A percentile compares a stretch with the other conserved stretches of the same genome.
phyloP scores from a whole-genome alignment of 2,797 vertebrate genomes.

The Cryptoprocta ferox region DNA sequence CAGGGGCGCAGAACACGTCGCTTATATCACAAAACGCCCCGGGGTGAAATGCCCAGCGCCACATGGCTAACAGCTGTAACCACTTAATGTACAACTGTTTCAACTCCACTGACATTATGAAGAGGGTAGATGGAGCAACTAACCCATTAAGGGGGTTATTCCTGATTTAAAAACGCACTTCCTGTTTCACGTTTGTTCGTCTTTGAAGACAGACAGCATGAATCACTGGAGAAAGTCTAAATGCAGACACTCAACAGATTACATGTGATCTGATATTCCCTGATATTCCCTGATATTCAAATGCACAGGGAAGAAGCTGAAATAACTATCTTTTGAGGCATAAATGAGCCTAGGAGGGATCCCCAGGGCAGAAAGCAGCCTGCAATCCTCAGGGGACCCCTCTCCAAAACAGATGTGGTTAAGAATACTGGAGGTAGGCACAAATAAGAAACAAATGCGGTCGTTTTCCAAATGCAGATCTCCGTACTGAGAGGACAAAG shows the following conservation, averaged over 20 bases:
- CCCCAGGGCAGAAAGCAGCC: not conserved
- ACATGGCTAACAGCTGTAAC: slow-evolving; percentile 50
- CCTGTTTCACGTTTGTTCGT: not conserved
- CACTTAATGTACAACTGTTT: slow-evolving; percentile 12
- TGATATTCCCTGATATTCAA: not conserved
- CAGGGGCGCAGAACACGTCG: not conserved
- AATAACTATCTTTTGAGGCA: not conserved
- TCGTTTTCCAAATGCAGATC: not conserved
- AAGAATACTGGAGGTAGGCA: not conserved
- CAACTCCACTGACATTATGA: not conserved
- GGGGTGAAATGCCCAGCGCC: not conserved
- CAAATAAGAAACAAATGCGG: slow-evolving; percentile 46
- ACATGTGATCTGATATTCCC: not conserved
- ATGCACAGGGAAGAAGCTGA: not conserved
- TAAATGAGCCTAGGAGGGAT: not conserved
- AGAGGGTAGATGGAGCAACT: not conserved
- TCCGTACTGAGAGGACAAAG: not conserved
- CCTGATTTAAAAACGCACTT: not conserved
- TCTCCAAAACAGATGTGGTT: not conserved
- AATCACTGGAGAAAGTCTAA: not conserved
- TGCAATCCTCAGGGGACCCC: not conserved
- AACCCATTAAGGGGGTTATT: not conserved
- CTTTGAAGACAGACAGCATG: not conserved
- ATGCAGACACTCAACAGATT: not conserved
- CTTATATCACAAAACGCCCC: slow-evolving; percentile 17